Evolutionary conservation across 2,113 vertebrate genomes (phyloP), one percentile per base, ranked within the genome.

Genomic region (Prinia subflava): DNA sequence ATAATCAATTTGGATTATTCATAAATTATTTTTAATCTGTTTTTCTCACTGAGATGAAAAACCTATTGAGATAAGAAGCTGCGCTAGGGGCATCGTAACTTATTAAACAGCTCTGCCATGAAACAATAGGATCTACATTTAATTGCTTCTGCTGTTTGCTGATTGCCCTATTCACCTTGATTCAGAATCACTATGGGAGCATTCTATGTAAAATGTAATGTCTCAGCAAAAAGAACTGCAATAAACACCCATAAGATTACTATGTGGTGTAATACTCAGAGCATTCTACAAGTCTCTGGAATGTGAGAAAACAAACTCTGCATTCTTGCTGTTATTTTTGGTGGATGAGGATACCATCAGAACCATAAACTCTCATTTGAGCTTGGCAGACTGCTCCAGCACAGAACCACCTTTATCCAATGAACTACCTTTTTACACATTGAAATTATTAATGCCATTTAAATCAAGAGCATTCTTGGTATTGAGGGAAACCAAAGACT

Each of bases 81-180:
- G 21, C 41, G 41, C 44, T 85, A 91, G 21, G 22, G 56, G 56
- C 44, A 94, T 63, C 57, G 49, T 87, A 47, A 93, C 83, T 85
- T 88, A 92, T 93, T 88, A 83, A 93, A 85, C 17, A 91, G 44
- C 9, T 76, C 75, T 67, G 15, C 22, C 52, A 44, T 56, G 70
- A 85, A 68, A 93, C 82, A 90, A 64, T 18, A 90, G 37, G 65
- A 83, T 90, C 81, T 85, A 69, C n/a, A 93, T 75, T 93, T 91
- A 95, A 91, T 91, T 94, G 70, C 70, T 83, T 83, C 49, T 87
- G 44, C 67, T 85, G 19, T 70, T 83, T 70, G 60, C 74, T 92
- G 81, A 87, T 82, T 91, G 78, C 50, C 53, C 53, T 88, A 30
- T 73, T 94, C 82, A 94, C 90, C 85, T 79, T 85, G 50, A 46